Percentiles rank a stretch among this genome's conserved stretches.
Evolutionary conservation across 2,113 vertebrate genomes (phyloP).

Genomic region (Seriola aureovittata): DNA sequence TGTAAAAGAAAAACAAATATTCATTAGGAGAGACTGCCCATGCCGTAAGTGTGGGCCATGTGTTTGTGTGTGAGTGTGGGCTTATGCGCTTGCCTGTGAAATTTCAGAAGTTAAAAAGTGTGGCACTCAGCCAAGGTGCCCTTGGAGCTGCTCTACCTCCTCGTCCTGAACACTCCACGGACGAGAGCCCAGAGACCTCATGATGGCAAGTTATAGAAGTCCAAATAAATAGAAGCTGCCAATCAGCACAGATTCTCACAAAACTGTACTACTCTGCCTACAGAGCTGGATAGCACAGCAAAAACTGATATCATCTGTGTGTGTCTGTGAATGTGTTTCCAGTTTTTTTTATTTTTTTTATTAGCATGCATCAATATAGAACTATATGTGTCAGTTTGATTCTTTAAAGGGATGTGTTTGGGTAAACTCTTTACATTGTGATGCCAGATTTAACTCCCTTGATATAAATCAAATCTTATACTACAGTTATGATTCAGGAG

Average conservation of each 20-base stretch:
- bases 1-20: conserved; percentile 48
- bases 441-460: background rate
- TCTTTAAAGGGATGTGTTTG: background rate
- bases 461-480: background rate
- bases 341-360: background rate
- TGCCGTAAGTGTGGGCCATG: conserved; percentile 45
- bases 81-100: conserved; percentile 13
- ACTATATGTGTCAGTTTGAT: background rate
- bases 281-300: conserved; percentile 32
- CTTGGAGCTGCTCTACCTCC: conserved; percentile 57
- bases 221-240: conserved; percentile 74
- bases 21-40: conserved; percentile 60
- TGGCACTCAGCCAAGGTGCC: conserved; percentile 70
- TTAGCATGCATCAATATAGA: background rate
- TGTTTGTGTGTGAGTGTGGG: conserved; percentile 28
- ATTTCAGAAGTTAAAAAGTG: conserved; percentile 51
- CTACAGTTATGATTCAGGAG: background rate
- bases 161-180: conserved; percentile 56
- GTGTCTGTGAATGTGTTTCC: conserved; percentile 11
- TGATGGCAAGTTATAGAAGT: conserved; percentile 38
- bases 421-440: background rate
- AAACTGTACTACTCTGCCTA: conserved; percentile 25
- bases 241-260: conserved; percentile 66
- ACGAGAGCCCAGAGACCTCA: conserved; percentile 56
- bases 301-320: conserved; percentile 16